These are phyloP conservation scores for Oreochromis tanganicae DNA, from an alignment of 2,113 vertebrate genomes.

Conservation along the genomic window DNA sequence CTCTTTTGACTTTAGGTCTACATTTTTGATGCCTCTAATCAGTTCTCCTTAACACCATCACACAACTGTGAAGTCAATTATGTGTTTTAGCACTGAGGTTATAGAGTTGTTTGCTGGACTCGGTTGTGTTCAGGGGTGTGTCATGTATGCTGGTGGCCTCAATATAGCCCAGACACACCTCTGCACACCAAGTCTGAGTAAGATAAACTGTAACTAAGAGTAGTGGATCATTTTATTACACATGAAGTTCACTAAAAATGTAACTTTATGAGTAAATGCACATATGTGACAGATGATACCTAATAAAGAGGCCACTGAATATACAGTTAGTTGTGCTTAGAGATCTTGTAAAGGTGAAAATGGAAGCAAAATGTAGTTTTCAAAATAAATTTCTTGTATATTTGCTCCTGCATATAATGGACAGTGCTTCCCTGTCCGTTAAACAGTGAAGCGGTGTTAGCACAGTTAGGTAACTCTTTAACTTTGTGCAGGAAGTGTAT, in stretches of 20 bases:
- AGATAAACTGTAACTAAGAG: background rate
- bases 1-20: background rate
- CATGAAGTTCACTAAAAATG: background rate
- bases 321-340: background rate
- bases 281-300: background rate
- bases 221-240: background rate
- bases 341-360: background rate
- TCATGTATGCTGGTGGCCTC: background rate
- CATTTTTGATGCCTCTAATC: rapidly evolving
- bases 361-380: background rate
- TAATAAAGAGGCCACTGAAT: background rate
- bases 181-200: background rate
- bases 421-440: background rate
- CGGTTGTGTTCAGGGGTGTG: background rate
- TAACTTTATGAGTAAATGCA: background rate
- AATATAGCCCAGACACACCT: background rate
- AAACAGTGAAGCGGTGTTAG: background rate
- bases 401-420: background rate
- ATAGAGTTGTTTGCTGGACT: background rate
- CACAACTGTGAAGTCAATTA: background rate
- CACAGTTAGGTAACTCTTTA: background rate
- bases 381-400: background rate
- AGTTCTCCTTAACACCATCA: background rate
- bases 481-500: background rate
- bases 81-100: background rate